These are phyloP conservation scores for Tipula lateralis DNA, from an alignment of 2,888 invertebrate genomes.

Conservation along the genomic window DNA sequence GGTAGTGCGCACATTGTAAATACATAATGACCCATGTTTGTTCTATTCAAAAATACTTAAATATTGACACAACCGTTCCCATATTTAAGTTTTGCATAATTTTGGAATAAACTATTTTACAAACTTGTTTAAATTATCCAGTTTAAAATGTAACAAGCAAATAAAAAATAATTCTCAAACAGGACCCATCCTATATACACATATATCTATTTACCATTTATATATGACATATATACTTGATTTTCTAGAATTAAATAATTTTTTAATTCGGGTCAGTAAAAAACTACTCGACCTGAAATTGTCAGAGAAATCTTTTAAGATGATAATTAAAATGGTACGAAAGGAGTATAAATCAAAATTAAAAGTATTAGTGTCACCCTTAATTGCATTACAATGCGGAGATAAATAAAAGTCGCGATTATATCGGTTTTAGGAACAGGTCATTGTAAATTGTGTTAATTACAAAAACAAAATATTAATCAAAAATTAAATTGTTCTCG, in stretches of 20 bases:
- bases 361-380: background rate
- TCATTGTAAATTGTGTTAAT: background rate
- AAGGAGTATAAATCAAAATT: background rate
- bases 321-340: background rate
- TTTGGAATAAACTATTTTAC: background rate
- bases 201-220: too few relatives aligned
- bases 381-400: background rate
- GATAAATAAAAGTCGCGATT: background rate
- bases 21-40: background rate
- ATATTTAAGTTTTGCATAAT: background rate
- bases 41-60: background rate
- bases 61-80: background rate
- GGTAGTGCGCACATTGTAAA: too few relatives aligned
- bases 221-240: background rate
- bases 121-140: background rate
- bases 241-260: background rate
- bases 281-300: constrained; percentile 9
- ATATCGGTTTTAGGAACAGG: background rate
- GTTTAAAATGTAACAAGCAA: background rate
- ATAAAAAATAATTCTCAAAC: background rate
- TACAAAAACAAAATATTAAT: background rate
- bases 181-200: background rate
- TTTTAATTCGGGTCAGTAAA: background rate
- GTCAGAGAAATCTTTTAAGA: background rate
- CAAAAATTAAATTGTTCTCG: background rate